Base-by-base conservation (phyloP, 2,113 vertebrate species). In the Oryzias curvinotus region DNA sequence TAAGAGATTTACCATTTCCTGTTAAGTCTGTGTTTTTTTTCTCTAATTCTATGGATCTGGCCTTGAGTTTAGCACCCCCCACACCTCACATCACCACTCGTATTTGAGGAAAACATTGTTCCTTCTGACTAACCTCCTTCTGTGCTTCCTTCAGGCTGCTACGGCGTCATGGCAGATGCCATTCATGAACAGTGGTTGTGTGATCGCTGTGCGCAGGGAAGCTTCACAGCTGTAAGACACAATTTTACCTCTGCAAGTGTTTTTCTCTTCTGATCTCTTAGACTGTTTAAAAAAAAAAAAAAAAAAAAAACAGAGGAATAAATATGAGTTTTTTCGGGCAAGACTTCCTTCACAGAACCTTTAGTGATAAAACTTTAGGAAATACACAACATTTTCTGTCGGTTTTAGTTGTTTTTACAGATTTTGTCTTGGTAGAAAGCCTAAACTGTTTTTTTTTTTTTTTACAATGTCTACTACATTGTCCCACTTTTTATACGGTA, bases 181-280 rank as follows among this genome's bases (percentile, higher is more conserved):
- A 87, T 96, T 70, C 76, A 57, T 18, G 86, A 91, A 36, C 91
- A 89, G 65, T 99, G 97, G 97, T 90, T 93, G 0, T 99, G 97
- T 90, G 95, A 93, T 81, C 94, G 95, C 42, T 99, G 96, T 68
- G 88, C 80, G 50, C 92, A 84, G 79, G 92, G 90, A 89, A 93
- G 92, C 41, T 92, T 95, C 85, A 90, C 92, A 80, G 95, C 95
- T 15, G 97, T 99, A 95, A 92, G 96, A 93, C 19, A 45, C 36
- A 36, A 12, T 15, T 60, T 30, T 12, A 48, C n/a, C 47, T 52
- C 1, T 49, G 14, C 3, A 14, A 42, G 41, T 25, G 8, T 57
- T 14, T 50, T 14, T 54, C 48, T 19, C 7, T 47, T 16, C 45
- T 36, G 36, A 36, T 36, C 36, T 36, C 12, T 1, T 36, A 36